Percentiles rank a stretch among this genome's conserved stretches.
Conservation (phyloP, 2,113 vertebrate genomes). For the Equus quagga region DNA sequence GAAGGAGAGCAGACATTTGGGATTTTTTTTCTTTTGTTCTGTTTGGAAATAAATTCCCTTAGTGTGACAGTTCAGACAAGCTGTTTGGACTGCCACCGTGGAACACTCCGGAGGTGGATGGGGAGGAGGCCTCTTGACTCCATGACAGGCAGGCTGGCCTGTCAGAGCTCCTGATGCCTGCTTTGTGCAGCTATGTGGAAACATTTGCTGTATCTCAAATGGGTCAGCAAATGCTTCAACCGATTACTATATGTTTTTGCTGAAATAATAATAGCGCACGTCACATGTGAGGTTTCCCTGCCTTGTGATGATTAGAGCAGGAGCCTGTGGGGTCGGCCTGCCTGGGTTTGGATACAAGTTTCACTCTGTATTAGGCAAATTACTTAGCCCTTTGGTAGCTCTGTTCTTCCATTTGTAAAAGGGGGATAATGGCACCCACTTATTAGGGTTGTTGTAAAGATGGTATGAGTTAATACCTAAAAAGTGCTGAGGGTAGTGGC, state of each 20-base stretch:
- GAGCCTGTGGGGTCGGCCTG: neutral
- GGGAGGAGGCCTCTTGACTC: conserved; percentile 55
- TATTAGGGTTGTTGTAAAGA: neutral
- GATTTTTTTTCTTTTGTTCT: conserved; percentile 65
- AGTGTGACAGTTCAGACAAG: conserved; percentile 61
- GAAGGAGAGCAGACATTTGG: conserved; percentile 14
- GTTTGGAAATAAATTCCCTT: conserved; percentile 73
- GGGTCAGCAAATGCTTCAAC: neutral
- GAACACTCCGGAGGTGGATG: neutral
- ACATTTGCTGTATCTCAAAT: neutral
- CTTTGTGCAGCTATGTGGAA: neutral
- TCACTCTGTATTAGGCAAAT: neutral
- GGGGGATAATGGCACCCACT: neutral
- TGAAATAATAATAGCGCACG: neutral
- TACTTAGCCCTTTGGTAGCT: neutral
- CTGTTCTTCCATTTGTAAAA: neutral
- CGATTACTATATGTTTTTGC: neutral
- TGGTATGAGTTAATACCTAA: conserved; percentile 38
- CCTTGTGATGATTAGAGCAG: neutral
- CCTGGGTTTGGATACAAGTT: neutral
- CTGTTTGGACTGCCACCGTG: conserved; percentile 68
- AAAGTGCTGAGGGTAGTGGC: neutral
- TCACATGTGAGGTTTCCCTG: neutral
- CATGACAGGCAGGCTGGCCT: neutral
- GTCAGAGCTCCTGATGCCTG: neutral